phyloP scores from a whole-genome alignment of 1,140 invertebrate species.

The Artemia franciscana region DNA sequence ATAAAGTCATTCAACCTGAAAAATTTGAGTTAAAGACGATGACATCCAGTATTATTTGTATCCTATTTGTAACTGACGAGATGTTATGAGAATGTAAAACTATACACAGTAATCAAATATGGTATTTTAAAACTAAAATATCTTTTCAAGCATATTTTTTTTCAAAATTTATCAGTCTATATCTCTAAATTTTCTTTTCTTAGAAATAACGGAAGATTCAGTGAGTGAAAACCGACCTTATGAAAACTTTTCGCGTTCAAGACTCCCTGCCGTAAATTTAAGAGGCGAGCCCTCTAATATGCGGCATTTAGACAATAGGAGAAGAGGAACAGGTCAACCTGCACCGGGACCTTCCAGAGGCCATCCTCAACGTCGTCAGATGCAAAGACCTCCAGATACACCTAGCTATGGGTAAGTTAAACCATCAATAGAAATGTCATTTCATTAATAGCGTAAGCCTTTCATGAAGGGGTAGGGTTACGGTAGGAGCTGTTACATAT shows the following conservation, averaged over 20 bases:
- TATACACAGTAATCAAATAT: no score
- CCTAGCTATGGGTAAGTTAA: no score
- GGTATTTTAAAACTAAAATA: no score
- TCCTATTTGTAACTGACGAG: no score
- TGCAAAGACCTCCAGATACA: neutral
- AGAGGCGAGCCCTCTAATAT: neutral
- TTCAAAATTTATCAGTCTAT: neutral
- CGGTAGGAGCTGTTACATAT: no score
- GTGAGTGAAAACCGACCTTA: neutral
- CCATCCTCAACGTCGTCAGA: conserved; percentile 7
- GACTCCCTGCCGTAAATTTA: neutral
- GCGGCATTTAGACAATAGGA: conserved; percentile 7
- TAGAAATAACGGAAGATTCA: neutral
- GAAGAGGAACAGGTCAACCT: conserved; percentile 10
- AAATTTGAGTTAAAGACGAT: no score
- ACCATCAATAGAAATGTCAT: no score
- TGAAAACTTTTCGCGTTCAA: neutral
- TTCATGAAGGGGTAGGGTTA: no score
- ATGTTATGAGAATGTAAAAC: no score
- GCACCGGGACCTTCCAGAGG: conserved; percentile 8
- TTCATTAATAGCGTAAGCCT: no score
- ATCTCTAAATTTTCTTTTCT: neutral
- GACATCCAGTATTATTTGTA: no score
- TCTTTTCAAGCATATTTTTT: neutral
- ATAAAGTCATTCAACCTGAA: no score